A percentile compares a stretch with the other conserved stretches of the same genome.
phyloP scores from a whole-genome alignment of 2,113 vertebrate species.

The Platycercus adscitus region DNA sequence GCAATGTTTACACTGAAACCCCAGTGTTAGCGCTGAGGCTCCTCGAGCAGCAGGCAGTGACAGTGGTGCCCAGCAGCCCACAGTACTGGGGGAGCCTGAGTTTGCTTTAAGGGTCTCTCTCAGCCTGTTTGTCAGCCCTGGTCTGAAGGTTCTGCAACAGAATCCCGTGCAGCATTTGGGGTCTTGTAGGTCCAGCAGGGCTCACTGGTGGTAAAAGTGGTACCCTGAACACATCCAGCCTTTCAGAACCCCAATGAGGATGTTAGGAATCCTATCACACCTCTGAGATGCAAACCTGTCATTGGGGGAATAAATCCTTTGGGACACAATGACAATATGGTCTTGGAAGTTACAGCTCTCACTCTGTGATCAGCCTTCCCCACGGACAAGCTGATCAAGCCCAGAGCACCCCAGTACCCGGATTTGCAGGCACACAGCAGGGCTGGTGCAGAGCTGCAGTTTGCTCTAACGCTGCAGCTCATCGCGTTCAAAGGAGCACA shows the following conservation, averaged over 20 bases:
- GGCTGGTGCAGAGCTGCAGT: background rate
- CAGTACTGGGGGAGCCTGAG: background rate
- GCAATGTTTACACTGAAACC: background rate
- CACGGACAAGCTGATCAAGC: background rate
- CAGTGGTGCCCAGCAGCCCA: background rate
- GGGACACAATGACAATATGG: fast-evolving
- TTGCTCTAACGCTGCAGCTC: background rate
- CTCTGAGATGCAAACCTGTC: background rate
- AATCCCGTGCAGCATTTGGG: background rate
- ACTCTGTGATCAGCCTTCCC: background rate
- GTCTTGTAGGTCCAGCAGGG: background rate
- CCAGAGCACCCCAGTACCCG: background rate
- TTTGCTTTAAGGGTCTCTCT: background rate
- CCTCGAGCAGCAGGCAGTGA: fast-evolving
- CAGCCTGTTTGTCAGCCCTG: background rate
- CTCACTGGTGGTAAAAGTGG: background rate
- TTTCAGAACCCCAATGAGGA: fast-evolving
- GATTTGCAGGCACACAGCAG: fast-evolving
- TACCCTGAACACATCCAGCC: background rate
- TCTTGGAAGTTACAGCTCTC: fast-evolving
- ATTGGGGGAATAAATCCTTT: background rate
- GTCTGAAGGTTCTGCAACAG: fast-evolving
- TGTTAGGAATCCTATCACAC: background rate
- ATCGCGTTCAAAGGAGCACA: background rate
- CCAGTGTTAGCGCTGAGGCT: background rate